These are phyloP conservation scores for Melopsittacus undulatus DNA, from an alignment of 2,797 vertebrate species.

Conservation along the genomic window DNA sequence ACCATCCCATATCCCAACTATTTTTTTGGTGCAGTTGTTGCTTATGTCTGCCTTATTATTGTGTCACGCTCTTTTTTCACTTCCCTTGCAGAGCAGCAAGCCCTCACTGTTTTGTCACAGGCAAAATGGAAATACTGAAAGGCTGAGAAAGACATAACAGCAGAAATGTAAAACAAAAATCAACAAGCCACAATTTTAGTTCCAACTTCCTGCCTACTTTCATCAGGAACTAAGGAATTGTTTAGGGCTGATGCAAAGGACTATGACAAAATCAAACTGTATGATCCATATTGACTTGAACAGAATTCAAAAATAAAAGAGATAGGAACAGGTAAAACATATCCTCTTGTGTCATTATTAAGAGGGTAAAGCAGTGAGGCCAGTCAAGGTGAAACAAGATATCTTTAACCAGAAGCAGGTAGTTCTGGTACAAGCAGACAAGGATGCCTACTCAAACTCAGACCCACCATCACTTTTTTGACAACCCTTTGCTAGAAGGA, in stretches of 20 bases:
- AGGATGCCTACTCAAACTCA: not conserved
- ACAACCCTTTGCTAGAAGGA: not conserved
- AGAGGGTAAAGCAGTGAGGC: not conserved
- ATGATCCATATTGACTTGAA: not conserved
- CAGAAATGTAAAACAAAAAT: not conserved
- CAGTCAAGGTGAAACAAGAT: not conserved
- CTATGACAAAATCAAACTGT: not conserved
- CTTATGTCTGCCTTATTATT: not conserved
- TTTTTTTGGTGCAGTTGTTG: not conserved
- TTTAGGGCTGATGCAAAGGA: not conserved
- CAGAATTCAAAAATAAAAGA: not conserved
- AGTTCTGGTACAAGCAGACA: not conserved
- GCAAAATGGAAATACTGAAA: not conserved
- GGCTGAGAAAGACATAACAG: not conserved
- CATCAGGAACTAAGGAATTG: not conserved
- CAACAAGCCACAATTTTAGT: not conserved
- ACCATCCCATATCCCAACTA: rapidly evolving
- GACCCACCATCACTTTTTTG: not conserved
- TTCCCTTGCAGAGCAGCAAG: not conserved
- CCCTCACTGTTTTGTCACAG: not conserved
- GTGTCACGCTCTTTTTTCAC: not conserved
- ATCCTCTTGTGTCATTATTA: not conserved
- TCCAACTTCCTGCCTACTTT: not conserved
- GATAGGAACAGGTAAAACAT: not conserved
- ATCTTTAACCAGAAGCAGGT: not conserved